Evolutionary conservation across 2,888 invertebrate species (phyloP), one percentile per base, ranked within the genome.

Genomic region (Drosophila nr. perissopoda): DNA sequence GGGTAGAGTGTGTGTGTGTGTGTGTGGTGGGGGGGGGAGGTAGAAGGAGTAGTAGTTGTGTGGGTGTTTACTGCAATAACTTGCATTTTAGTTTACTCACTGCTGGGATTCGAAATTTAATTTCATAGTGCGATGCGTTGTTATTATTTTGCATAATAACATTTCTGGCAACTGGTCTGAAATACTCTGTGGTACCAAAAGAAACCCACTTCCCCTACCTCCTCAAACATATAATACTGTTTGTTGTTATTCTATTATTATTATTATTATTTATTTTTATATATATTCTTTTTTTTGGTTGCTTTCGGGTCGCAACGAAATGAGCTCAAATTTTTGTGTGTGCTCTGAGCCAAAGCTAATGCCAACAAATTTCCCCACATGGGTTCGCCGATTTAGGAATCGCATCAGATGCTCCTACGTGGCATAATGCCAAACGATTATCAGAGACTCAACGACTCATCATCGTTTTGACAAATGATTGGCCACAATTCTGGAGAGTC

Each of bases 81-180:
- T 86, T 86, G 89, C 80, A 89, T 87, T 89, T 87, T 86, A 79
- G 88, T 88, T 88, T 83, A 88, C 81, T 76, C 88, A 78, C 90
- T 87, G 88, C 86, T 83, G 89, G 84, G 89, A 90, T 87, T 90
- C 79, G 60, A 87, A 90, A 90, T 90, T 90, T 90, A 90, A 90
- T 90, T 90, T 90, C 83, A 90, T 87, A 90, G 84, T 87, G 87
- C 89, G 85, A 69, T 87, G 88, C 85, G 83, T 83, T 87, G 86
- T 87, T 89, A 87, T 87, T 89, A 86, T 87, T 87, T 85, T 83
- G 87, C 87, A 88, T 87, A 88, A 87, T 87, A 87, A 77, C 76
- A 82, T 87, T 85, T 80, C 73, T 73, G 79, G 72, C 66, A 73
- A 67, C 80, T 73, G 60, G 34, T 73, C 63, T 54, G 62, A 38